phyloP scores from a whole-genome alignment of 2,888 invertebrate species.

The Tetranychus truncatus region DNA sequence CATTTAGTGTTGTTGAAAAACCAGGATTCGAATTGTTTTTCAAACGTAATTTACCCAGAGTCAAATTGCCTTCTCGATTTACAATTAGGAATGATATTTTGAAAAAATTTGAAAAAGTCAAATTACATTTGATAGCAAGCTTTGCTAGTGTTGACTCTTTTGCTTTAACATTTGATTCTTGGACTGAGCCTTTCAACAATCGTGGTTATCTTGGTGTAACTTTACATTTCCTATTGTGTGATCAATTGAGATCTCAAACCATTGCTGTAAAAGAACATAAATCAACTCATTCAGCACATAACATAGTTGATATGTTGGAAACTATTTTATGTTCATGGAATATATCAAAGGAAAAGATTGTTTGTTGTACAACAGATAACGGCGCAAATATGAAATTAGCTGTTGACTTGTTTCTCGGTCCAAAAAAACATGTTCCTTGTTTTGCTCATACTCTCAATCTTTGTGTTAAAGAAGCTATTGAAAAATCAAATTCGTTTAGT shows the following conservation, averaged over 20 bases:
- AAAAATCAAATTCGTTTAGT: neutral
- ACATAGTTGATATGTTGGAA: neutral
- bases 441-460: neutral
- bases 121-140: neutral
- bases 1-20: neutral
- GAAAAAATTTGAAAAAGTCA: neutral
- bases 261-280: neutral
- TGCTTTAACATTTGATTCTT: neutral
- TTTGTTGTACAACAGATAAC: neutral
- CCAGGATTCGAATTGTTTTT: neutral
- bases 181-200: neutral
- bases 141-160: neutral
- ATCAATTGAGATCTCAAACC: neutral
- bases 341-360: neutral
- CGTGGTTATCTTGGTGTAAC: neutral
- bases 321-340: neutral
- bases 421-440: neutral
- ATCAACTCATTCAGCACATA: neutral
- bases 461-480: neutral
- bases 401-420: neutral
- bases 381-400: neutral
- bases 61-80: neutral
- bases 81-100: neutral
- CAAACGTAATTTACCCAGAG: neutral
- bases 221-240: neutral